Conservation (phyloP, 2,888 invertebrate species). For the Anodontia alba region DNA sequence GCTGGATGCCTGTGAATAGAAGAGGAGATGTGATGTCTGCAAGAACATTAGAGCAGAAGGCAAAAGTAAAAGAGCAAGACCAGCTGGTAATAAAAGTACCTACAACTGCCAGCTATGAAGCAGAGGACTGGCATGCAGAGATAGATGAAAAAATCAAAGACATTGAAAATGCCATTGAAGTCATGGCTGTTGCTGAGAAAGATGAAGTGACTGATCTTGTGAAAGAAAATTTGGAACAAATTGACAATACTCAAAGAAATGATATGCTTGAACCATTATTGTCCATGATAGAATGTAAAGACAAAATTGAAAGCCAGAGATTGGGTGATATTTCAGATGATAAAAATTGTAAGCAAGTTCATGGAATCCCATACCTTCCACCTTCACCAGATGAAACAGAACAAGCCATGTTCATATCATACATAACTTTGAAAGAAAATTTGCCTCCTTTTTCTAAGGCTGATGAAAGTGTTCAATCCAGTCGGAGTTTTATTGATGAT, state of each 20-base stretch:
- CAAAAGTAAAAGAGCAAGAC: no score
- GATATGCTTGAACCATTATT: no score
- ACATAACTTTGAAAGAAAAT: background rate
- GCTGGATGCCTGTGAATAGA: no score
- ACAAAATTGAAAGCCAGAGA: no score
- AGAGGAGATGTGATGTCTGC: no score
- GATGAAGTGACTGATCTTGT: background rate
- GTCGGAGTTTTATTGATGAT: background rate
- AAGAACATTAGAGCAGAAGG: no score
- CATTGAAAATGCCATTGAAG: background rate
- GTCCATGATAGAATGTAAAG: no score
- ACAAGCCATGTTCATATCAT: background rate
- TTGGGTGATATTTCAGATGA: background rate
- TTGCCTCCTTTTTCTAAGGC: background rate
- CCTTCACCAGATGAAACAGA: slow-evolving; percentile 20
- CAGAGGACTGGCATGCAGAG: background rate
- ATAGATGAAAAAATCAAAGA: background rate
- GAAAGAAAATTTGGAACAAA: background rate
- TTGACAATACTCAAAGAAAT: background rate
- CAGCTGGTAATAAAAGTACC: background rate
- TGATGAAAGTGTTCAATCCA: background rate
- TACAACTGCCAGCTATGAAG: background rate
- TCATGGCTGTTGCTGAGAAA: background rate
- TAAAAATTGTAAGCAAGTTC: background rate
- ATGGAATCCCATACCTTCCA: background rate